These are phyloP conservation scores for Cataglyphis rosenhaueri DNA, from an alignment of 2,888 invertebrate genomes.

Conservation along the genomic window DNA sequence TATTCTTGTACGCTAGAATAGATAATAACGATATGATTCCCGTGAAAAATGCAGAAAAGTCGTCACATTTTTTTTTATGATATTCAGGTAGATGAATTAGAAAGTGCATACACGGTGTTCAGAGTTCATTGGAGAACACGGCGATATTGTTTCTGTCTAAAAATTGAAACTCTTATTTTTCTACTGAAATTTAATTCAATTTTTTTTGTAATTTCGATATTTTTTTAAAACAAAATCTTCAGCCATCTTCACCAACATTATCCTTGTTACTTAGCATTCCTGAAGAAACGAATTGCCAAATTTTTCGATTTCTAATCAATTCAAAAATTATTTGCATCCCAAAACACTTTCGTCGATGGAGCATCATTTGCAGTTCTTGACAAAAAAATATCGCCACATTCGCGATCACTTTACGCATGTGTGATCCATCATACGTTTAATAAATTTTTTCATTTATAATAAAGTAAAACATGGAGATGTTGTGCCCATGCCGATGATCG, in stretches of 20 bases:
- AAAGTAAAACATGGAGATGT: constrained; percentile 34
- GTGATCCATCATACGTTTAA: not conserved
- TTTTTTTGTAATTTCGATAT: not conserved
- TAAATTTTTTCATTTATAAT: constrained; percentile 1
- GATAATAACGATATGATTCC: not conserved
- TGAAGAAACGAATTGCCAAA: not conserved
- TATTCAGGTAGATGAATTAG: not conserved
- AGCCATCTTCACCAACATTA: not conserved
- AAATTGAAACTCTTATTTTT: not conserved
- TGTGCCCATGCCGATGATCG: constrained; percentile 51
- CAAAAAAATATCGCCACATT: constrained; percentile 11
- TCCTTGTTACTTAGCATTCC: not conserved
- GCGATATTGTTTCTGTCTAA: not conserved
- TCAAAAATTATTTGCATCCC: not conserved
- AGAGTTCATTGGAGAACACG: not conserved
- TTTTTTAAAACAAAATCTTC: not conserved
- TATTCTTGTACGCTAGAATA: not conserved
- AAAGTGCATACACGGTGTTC: constrained; percentile 1
- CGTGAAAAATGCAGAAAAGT: not conserved
- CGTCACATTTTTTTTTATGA: not conserved
- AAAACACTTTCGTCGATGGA: not conserved
- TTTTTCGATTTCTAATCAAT: not conserved
- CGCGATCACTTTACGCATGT: not conserved
- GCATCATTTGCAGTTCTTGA: not conserved
- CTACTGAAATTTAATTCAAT: not conserved